Percentiles rank a stretch among this genome's conserved stretches.
Conservation (phyloP, 2,888 invertebrate species). For the Onthophagus sagittarius region DNA sequence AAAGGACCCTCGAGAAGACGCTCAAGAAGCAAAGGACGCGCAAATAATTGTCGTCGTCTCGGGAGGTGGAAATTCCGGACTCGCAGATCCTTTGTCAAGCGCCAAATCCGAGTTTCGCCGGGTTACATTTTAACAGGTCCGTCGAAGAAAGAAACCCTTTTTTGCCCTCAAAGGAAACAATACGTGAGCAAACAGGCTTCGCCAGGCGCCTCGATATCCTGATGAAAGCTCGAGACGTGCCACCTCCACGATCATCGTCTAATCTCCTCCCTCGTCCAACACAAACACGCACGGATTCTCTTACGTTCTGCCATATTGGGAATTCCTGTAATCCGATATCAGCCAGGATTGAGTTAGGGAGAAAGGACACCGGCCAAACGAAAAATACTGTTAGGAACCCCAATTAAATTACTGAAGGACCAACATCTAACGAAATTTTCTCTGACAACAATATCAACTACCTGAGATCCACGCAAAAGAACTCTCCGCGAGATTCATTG, state of each 20-base stretch:
- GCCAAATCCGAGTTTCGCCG: neutral
- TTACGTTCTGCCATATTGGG: slow-evolving; percentile 43
- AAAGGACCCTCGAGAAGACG: neutral
- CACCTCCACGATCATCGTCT: slow-evolving; percentile 19
- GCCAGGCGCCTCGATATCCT: neutral
- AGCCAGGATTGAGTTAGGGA: slow-evolving; percentile 44
- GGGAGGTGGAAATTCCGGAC: slow-evolving; percentile 5
- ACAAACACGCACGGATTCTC: slow-evolving; percentile 12
- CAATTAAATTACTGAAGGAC: slow-evolving; percentile 44
- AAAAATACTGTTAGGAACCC: slow-evolving; percentile 46
- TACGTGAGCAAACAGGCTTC: slow-evolving; percentile 7
- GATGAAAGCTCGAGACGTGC: neutral
- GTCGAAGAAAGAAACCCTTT: neutral
- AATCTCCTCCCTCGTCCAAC: slow-evolving; percentile 32
- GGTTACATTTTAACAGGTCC: neutral
- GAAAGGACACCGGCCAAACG: slow-evolving; percentile 43
- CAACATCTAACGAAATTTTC: slow-evolving; percentile 39
- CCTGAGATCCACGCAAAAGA: neutral
- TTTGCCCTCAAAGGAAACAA: slow-evolving; percentile 1
- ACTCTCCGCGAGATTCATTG: slow-evolving; percentile 15
- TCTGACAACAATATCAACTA: neutral
- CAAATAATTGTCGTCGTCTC: slow-evolving; percentile 6
- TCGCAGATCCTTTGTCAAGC: neutral
- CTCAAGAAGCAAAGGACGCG: slow-evolving; percentile 2
- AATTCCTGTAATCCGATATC: slow-evolving; percentile 48